These are phyloP conservation scores for Pogoniulus pusillus DNA, from an alignment of 2,797 vertebrate species.

Conservation along the genomic window DNA sequence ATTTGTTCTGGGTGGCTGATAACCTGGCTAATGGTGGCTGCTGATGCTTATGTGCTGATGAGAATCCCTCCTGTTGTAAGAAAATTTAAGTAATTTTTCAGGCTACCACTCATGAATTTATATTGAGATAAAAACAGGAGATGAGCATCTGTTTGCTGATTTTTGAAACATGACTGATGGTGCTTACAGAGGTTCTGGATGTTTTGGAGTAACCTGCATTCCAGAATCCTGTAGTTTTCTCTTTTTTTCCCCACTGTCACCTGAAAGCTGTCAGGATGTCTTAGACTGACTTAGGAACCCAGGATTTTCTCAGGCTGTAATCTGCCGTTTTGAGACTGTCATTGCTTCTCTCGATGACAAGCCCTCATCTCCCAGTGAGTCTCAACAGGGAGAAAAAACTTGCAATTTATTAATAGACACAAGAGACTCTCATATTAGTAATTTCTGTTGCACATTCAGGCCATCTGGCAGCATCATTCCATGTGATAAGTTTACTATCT, in stretches of 20 bases:
- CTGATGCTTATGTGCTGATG: slow-evolving; percentile 7
- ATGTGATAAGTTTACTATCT: background rate
- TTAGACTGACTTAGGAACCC: background rate
- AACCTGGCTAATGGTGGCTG: background rate
- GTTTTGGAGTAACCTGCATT: background rate
- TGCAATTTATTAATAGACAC: background rate
- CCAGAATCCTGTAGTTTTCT: background rate
- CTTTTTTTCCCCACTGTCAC: background rate
- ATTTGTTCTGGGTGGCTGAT: slow-evolving; percentile 11
- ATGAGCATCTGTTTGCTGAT: background rate
- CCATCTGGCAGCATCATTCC: background rate
- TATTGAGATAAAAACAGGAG: background rate
- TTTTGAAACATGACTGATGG: background rate
- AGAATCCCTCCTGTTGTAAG: slow-evolving; percentile 31
- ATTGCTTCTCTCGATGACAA: background rate
- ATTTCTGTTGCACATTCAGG: background rate
- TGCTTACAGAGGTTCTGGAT: background rate
- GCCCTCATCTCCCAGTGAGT: background rate
- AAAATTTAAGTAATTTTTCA: slow-evolving; percentile 47
- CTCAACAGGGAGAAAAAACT: background rate
- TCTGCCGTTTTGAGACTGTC: background rate
- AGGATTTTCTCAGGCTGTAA: background rate
- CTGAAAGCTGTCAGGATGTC: background rate
- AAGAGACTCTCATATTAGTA: background rate
- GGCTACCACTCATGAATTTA: background rate